phyloP scores from a whole-genome alignment of 2,797 vertebrate species.

The Pseudocheirus occidentalis region DNA sequence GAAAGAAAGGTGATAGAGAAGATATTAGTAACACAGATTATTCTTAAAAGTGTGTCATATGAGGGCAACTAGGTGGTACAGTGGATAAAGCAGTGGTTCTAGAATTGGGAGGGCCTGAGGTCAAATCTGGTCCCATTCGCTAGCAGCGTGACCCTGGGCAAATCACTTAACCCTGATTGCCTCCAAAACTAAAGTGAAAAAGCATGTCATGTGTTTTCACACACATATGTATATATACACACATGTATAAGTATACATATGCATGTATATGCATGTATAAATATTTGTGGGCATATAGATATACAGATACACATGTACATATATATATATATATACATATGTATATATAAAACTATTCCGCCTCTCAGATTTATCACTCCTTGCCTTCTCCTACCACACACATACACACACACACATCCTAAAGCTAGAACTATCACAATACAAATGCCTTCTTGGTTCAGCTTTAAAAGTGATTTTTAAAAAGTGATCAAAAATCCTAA shows the following conservation, averaged over 20 bases:
- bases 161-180: not conserved
- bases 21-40: not conserved
- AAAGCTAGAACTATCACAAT: not conserved
- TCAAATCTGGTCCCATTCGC: not conserved
- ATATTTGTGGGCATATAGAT: too few relatives aligned
- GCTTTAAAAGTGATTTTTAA: not conserved
- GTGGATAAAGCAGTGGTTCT: not conserved
- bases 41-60: not conserved
- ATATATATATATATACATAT: not conserved
- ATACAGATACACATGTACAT: too few relatives aligned
- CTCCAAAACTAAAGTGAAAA: not conserved
- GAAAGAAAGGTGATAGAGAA: not conserved
- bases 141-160: not conserved
- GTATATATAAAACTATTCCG: not conserved
- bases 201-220: accelerated
- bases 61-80: not conserved
- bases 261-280: not conserved
- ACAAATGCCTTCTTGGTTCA: not conserved
- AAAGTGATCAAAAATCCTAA: not conserved
- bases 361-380: not conserved
- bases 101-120: not conserved
- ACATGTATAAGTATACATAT: too few relatives aligned
- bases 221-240: too few relatives aligned
- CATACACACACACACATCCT: not conserved
- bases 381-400: not conserved